Evolutionary conservation across 2,113 vertebrate genomes (phyloP), one percentile per base, ranked within the genome.

Genomic region (Dromas ardeola): DNA sequence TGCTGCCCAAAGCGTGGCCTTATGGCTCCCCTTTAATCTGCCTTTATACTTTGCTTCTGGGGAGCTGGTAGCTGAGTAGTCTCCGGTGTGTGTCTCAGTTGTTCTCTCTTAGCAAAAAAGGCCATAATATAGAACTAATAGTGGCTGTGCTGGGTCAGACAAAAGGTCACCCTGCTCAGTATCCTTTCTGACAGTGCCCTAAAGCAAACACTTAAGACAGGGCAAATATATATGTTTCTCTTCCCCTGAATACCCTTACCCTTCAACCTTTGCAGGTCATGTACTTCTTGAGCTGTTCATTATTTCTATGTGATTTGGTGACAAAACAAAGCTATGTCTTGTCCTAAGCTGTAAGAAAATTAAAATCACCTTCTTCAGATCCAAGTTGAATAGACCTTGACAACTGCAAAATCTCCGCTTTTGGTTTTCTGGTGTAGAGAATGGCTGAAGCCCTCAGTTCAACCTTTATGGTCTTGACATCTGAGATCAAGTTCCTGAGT

Each of bases 391-490:
- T 13, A 77, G 94, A 90, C 47, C 81, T 93, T 7, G 56, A 79
- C 38, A 91, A 12, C 53, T 96, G 82, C 42, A 95, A 73, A 61
- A 98, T 93, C 73, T 96, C 96, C 45, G 83, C 58, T 42, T 91
- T 88, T 36, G 95, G 94, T 85, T n/a, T 97, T 76, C 97, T 89
- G 38, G 96, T 97, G 81, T 98, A 97, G 79, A 96, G 91, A 76
- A 97, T 76, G 29, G 96, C 93, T 70, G 88, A 95, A 92, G 96
- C 95, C 14, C 83, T 98, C 77, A 97, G 59, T 73, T 97, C 96
- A 76, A 97, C 74, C 43, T 88, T 97, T 67, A 97, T 3, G 27
- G 45, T 83, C 59, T 96, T 94, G 80, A 78, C 81, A 42, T 96
- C 91, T 61, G 89, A 70, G 61, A 4, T 79, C 88, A 92, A 34